Conservation (phyloP, 1,140 invertebrate species). For the Neodiprion pinetum region DNA sequence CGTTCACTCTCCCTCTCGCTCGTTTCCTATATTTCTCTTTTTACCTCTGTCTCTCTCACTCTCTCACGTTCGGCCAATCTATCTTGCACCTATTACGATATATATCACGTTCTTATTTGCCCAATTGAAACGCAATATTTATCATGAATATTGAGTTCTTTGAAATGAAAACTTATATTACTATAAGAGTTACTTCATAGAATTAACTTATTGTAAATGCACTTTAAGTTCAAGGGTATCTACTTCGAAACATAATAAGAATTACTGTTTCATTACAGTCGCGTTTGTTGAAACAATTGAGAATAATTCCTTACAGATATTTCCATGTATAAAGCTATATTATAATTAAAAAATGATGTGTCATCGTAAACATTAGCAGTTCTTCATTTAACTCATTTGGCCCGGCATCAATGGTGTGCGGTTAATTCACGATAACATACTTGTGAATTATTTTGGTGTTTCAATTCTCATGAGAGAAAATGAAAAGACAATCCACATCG, state of each 20-base stretch:
- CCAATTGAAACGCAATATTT: not conserved
- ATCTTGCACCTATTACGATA: not conserved
- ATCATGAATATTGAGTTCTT: conserved; percentile 8
- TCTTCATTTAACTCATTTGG: no score
- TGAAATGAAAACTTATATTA: conserved; percentile 17
- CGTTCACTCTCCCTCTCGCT: conserved; percentile 17
- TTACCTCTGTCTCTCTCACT: not conserved
- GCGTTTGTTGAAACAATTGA: not conserved
- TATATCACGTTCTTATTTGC: not conserved
- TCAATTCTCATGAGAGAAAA: no score
- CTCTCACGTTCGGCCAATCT: not conserved
- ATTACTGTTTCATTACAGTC: conserved; percentile 1
- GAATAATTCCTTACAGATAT: not conserved
- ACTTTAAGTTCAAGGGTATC: no score
- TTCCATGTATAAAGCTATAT: conserved; percentile 11
- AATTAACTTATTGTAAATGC: no score
- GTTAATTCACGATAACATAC: no score
- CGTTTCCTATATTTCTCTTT: conserved; percentile 15
- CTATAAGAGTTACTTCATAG: not conserved
- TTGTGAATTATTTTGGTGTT: no score
- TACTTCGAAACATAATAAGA: no score
- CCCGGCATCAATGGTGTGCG: no score
- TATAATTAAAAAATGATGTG: not conserved
- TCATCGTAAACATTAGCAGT: no score
- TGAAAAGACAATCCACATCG: no score